phyloP scores from a whole-genome alignment of 2,113 vertebrate genomes.

The Vidua macroura region DNA sequence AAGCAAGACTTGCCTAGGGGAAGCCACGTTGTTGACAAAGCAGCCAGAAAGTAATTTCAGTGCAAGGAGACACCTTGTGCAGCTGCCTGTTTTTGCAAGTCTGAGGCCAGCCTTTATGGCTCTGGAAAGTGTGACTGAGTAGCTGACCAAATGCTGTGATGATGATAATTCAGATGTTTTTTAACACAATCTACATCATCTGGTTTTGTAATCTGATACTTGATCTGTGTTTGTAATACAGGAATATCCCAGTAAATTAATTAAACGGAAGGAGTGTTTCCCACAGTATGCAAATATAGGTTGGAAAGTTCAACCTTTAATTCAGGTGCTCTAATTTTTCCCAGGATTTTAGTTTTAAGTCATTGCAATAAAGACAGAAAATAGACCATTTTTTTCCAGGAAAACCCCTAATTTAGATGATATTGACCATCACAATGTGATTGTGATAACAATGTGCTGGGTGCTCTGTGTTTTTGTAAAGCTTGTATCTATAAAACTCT shows the following conservation, averaged over 20 bases:
- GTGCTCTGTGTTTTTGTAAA: background rate
- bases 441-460: background rate
- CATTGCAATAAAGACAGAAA: background rate
- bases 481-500: background rate
- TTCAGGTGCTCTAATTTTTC: background rate
- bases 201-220: background rate
- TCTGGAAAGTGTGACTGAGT: background rate
- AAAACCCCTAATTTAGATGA: background rate
- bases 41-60: slow-evolving; percentile 16
- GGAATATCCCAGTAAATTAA: background rate
- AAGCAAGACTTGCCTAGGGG: background rate
- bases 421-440: background rate
- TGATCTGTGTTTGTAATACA: background rate
- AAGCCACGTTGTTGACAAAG: slow-evolving; percentile 52
- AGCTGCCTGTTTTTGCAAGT: background rate
- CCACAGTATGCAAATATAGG: background rate
- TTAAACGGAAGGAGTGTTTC: background rate
- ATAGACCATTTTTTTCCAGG: background rate
- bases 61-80: slow-evolving; percentile 6
- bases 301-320: background rate
- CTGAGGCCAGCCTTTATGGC: background rate
- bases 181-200: background rate
- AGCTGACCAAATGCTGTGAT: background rate
- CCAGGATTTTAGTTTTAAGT: background rate
- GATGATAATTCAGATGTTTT: background rate